These are phyloP conservation scores for Microplitis manilae DNA, from an alignment of 2,888 invertebrate genomes.

Conservation along the genomic window DNA sequence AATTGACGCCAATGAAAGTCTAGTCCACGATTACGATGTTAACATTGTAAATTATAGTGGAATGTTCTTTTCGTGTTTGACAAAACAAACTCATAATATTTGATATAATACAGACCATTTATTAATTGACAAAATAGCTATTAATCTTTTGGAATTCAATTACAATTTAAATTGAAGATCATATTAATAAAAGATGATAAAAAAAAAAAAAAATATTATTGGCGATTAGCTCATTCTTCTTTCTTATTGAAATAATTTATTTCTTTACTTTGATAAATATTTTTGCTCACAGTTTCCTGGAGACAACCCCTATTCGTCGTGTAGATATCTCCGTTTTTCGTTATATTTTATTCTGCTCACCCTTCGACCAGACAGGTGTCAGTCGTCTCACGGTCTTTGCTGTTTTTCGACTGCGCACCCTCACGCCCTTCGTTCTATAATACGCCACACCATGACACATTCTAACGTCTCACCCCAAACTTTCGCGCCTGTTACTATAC, in stretches of 20 bases:
- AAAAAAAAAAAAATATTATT: slow-evolving; percentile 3
- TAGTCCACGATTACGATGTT: too few species aligned
- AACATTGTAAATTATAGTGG: too few species aligned
- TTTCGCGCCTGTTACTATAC: slow-evolving; percentile 61
- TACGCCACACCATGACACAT: slow-evolving; percentile 17
- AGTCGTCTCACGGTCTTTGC: slow-evolving; percentile 65
- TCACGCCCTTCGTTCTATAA: slow-evolving; percentile 30
- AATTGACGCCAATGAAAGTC: too few species aligned
- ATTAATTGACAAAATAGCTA: background rate
- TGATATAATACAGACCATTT: background rate
- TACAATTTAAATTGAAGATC: background rate
- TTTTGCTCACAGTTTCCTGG: background rate
- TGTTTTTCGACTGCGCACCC: slow-evolving; percentile 48
- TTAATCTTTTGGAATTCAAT: background rate
- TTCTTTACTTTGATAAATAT: slow-evolving; percentile 1
- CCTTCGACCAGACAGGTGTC: slow-evolving; percentile 58
- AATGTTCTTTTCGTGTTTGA: too few species aligned
- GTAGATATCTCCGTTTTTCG: slow-evolving; percentile 42
- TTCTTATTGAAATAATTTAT: slow-evolving; percentile 28
- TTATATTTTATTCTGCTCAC: slow-evolving; percentile 46
- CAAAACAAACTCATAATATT: too few species aligned
- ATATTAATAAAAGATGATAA: background rate
- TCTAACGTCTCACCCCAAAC: slow-evolving; percentile 43
- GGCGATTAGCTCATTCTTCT: slow-evolving; percentile 17
- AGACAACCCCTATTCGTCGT: slow-evolving; percentile 13